Percentiles rank a stretch among this genome's conserved stretches.
These are phyloP conservation scores for Erebia epiphron DNA, from an alignment of 2,888 invertebrate species.

Conservation along the genomic window DNA sequence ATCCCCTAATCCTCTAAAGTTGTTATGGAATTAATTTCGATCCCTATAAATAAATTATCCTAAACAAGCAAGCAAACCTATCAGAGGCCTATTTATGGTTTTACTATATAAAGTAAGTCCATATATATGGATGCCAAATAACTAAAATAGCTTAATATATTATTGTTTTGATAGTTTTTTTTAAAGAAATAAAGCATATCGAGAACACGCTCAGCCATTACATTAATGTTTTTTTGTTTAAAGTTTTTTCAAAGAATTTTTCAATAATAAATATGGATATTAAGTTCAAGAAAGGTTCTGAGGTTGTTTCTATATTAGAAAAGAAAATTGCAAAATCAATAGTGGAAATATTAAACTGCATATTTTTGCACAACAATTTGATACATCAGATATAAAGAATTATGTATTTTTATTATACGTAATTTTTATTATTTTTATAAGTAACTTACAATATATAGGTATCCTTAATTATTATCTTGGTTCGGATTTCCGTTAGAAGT, in stretches of 20 bases:
- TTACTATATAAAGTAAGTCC: neutral
- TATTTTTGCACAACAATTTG: neutral
- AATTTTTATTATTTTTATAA: neutral
- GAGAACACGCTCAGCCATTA: no score
- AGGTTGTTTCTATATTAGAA: no score
- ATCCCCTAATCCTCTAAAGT: conserved; percentile 26
- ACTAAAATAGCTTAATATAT: no score
- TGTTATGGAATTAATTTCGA: conserved; percentile 27
- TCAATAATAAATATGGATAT: no score
- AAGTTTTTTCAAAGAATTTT: neutral
- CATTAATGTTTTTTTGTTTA: neutral
- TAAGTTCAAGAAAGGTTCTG: no score
- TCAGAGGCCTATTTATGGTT: conserved; percentile 3
- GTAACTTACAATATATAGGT: neutral
- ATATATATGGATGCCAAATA: no score
- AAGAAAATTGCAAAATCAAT: neutral
- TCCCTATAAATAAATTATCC: conserved; percentile 30
- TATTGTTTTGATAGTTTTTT: no score
- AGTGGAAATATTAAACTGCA: neutral
- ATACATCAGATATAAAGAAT: neutral
- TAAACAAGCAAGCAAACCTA: conserved; percentile 20
- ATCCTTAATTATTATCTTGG: neutral
- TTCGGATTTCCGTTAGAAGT: neutral
- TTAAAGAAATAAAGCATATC: no score
- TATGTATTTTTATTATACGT: neutral